phyloP scores from a whole-genome alignment of 2,113 vertebrate species.

The Tichodroma muraria region DNA sequence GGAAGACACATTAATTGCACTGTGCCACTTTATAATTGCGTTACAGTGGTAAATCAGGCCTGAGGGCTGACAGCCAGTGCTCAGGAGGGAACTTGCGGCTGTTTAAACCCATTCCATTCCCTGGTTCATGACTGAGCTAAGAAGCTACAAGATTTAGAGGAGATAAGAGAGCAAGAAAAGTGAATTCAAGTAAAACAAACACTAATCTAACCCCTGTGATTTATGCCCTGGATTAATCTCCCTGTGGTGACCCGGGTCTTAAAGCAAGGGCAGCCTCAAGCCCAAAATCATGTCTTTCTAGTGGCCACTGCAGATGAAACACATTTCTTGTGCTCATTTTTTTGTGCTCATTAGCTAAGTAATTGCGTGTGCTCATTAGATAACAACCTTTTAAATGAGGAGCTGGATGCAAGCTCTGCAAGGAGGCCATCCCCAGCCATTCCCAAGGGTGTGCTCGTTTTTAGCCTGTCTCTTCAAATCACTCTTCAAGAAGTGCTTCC shows the following conservation, averaged over 20 bases:
- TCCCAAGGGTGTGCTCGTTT: not conserved
- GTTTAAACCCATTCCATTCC: slow-evolving; percentile 20
- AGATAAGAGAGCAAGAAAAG: slow-evolving; percentile 42
- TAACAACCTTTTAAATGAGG: not conserved
- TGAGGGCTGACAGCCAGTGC: slow-evolving; percentile 28
- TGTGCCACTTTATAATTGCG: not conserved
- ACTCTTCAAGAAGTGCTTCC: not conserved
- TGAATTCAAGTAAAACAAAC: slow-evolving; percentile 51
- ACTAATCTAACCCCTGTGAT: slow-evolving; percentile 42
- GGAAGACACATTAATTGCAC: slow-evolving; percentile 31
- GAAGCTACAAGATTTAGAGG: slow-evolving; percentile 22
- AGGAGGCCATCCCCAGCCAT: not conserved
- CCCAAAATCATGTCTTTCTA: not conserved
- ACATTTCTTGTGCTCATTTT: not conserved
- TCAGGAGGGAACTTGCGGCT: not conserved
- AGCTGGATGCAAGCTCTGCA: not conserved
- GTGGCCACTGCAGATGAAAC: not conserved
- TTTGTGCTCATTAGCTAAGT: slow-evolving; percentile 24
- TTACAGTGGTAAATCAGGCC: slow-evolving; percentile 45
- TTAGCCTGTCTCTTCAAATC: slow-evolving; percentile 23
- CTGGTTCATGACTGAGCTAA: not conserved
- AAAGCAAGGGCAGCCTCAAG: slow-evolving; percentile 13
- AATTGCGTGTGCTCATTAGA: slow-evolving; percentile 34
- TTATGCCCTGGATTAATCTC: slow-evolving; percentile 37
- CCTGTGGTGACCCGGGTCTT: not conserved